Conservation (phyloP, 2,888 invertebrate genomes). For the Dryobotodes eremita region DNA sequence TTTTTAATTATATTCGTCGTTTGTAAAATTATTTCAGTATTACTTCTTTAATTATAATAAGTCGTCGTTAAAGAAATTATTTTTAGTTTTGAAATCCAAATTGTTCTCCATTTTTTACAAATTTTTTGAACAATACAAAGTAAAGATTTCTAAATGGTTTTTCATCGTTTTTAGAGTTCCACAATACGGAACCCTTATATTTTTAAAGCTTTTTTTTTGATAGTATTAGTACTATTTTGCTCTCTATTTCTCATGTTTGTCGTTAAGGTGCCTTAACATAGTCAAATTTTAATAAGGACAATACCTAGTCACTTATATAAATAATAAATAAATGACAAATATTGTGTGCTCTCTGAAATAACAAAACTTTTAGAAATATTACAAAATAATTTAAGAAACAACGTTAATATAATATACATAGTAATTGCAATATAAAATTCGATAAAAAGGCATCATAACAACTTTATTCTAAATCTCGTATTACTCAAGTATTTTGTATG, state of each 20-base stretch:
- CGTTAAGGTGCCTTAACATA: constrained; percentile 14
- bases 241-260: constrained; percentile 29
- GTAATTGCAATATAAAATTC: background rate
- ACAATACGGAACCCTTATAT: background rate
- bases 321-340: background rate
- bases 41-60: background rate
- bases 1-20: background rate
- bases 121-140: background rate
- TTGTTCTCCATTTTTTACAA: constrained; percentile 14
- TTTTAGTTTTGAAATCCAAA: constrained; percentile 5
- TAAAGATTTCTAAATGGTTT: constrained; percentile 35
- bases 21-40: background rate
- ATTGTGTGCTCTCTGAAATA: constrained; percentile 1
- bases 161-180: constrained; percentile 23
- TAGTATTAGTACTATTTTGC: constrained; percentile 42
- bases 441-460: constrained; percentile 13
- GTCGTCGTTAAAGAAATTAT: background rate
- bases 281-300: background rate
- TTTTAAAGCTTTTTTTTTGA: constrained; percentile 45
- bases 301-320: background rate
- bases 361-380: background rate
- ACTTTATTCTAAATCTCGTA: background rate
- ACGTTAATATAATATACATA: background rate
- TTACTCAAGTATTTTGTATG: constrained; percentile 32
- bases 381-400: background rate